Base-by-base conservation (phyloP, 2,797 vertebrate genomes). In the Halcyon badia region DNA sequence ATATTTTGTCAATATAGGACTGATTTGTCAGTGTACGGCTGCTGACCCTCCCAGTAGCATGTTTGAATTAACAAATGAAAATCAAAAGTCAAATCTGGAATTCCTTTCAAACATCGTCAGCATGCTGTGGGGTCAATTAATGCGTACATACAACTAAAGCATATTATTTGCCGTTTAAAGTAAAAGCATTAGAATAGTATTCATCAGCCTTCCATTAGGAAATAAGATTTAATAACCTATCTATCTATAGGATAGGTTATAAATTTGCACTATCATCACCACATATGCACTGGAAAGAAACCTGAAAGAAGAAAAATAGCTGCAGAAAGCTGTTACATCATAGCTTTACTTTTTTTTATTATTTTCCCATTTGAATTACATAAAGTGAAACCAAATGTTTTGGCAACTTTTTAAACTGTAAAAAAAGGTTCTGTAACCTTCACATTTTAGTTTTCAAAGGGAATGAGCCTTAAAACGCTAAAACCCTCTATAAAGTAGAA, bases 151-250 rank as follows among this genome's bases (percentile, higher is more conserved):
- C 16, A 80, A 66, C 35, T 51, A 48, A 80, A 93, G 60, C 4
- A 0, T 48, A 78, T 68, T 93, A 90, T 94, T 93, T 88, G 48
- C 42, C 33, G 60, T 71, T 88, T 73, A 56, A 19, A 90, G 44
- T 73, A 90, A 88, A 90, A 96, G 82, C 75, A 60, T 64, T 80
- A 17, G 80, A 90, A 86, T n/a, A 82, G 35, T 51, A 93, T 86
- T 90, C 60, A 68, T 68, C 56, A 90, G 61, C 44, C 58, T 91
- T 66, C 78, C 33, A 54, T 83, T 62, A 77, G 14, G 31, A 92
- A 91, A 83, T 5, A 60, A 62, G 44, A 85, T 44, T 70, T 91
- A 73, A 90, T 70, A 72, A 66, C 19, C 8, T 37, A 24, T 9
- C 54, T 65, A 7, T 49, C 75, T 61, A 80, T 42, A 68, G 14